Conservation (phyloP, 2,797 vertebrate genomes). For the Pelochelys cantorii region DNA sequence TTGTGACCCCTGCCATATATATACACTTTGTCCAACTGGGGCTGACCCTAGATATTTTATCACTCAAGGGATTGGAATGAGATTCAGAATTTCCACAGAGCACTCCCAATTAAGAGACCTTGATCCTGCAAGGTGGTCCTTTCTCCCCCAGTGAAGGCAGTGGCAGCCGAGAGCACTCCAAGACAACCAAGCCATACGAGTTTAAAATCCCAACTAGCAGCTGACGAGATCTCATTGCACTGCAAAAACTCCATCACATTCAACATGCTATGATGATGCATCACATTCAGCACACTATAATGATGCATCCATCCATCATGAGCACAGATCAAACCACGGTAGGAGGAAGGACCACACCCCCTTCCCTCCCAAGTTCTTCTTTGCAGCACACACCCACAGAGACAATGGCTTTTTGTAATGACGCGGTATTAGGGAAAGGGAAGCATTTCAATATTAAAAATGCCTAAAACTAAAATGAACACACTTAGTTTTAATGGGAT, state of each 20-base stretch:
- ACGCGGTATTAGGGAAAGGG: slow-evolving; percentile 38
- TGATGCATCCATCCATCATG: not conserved
- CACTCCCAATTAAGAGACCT: not conserved
- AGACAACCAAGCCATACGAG: not conserved
- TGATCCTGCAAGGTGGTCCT: not conserved
- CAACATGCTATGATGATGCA: not conserved
- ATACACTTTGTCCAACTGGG: not conserved
- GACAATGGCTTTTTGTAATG: slow-evolving; percentile 46
- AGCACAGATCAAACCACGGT: not conserved
- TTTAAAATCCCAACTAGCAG: slow-evolving; percentile 18
- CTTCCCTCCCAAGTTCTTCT: slow-evolving; percentile 16
- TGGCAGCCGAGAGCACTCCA: not conserved
- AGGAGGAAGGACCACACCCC: slow-evolving; percentile 13
- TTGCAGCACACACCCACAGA: slow-evolving; percentile 17
- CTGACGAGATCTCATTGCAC: not conserved
- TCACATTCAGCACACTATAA: not conserved
- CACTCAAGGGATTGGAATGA: not conserved
- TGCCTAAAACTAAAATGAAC: slow-evolving; percentile 56
- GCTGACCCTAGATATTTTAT: not conserved
- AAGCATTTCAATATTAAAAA: slow-evolving; percentile 67
- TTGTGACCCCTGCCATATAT: no score
- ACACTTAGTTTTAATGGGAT: slow-evolving; percentile 62
- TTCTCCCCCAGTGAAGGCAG: not conserved
- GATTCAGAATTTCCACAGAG: not conserved
- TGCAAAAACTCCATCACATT: not conserved